phyloP scores from a whole-genome alignment of 2,888 invertebrate species.

The Leptinotarsa peninsularis region DNA sequence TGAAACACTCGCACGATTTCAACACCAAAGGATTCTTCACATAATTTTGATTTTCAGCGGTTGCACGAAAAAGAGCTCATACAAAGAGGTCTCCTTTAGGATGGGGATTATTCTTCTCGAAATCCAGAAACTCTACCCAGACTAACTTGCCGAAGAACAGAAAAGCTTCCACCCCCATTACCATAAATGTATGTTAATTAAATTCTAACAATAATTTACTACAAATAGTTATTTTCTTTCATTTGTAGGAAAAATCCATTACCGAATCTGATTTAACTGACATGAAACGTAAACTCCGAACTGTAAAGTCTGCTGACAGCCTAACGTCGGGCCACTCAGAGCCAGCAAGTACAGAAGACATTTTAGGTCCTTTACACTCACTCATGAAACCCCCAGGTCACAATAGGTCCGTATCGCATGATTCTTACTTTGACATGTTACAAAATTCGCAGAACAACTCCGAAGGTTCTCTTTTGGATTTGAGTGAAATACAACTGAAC shows the following conservation, averaged over 20 bases:
- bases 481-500: slow-evolving; percentile 86
- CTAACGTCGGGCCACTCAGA: slow-evolving; percentile 68
- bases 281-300: slow-evolving; percentile 69
- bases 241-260: slow-evolving; percentile 63
- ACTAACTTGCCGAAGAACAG: slow-evolving; percentile 63
- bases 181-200: slow-evolving; percentile 51
- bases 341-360: slow-evolving; percentile 62
- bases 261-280: slow-evolving; percentile 64
- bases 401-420: slow-evolving; percentile 87
- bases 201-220: neutral
- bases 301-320: slow-evolving; percentile 80
- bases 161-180: slow-evolving; percentile 69
- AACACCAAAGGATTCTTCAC: too few species aligned
- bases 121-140: slow-evolving; percentile 67
- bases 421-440: slow-evolving; percentile 90
- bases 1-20: too few species aligned
- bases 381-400: slow-evolving; percentile 68
- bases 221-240: slow-evolving; percentile 16
- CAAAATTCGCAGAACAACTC: slow-evolving; percentile 69
- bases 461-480: slow-evolving; percentile 71
- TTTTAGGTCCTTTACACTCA: slow-evolving; percentile 66
- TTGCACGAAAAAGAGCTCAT: slow-evolving; percentile 72
- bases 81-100: slow-evolving; percentile 79
- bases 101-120: slow-evolving; percentile 83
- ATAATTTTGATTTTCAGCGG: slow-evolving; percentile 50